These are phyloP conservation scores for Ctenopoma multispine DNA, from an alignment of 2,797 vertebrate genomes.

Conservation along the genomic window DNA sequence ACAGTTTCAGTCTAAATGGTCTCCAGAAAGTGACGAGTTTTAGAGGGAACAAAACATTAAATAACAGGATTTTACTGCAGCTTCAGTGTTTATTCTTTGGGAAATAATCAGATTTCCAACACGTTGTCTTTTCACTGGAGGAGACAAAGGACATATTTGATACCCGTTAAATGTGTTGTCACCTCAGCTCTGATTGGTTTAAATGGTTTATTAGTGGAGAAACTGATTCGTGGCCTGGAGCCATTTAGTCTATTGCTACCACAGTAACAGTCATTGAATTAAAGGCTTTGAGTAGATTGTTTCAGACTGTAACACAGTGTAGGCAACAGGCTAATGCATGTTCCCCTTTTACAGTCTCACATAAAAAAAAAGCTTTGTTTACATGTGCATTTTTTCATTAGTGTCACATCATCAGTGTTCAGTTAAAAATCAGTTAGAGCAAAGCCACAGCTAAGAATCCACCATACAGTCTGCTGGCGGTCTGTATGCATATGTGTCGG, in stretches of 20 bases:
- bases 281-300: constrained; percentile 49
- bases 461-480: constrained; percentile 32
- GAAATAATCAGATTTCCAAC: background rate
- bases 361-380: background rate
- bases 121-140: background rate
- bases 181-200: constrained; percentile 42
- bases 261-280: constrained; percentile 38
- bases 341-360: background rate
- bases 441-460: background rate
- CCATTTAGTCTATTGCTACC: constrained; percentile 57
- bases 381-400: background rate
- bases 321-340: background rate
- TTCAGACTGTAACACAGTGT: constrained; percentile 31
- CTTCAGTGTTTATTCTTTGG: background rate
- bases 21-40: no score
- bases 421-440: background rate
- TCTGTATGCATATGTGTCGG: constrained; percentile 58
- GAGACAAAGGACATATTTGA: background rate
- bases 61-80: background rate
- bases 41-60: background rate
- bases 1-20: no score
- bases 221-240: constrained; percentile 41
- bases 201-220: constrained; percentile 53
- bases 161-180: background rate
- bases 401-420: background rate